Evolutionary conservation across 2,888 invertebrate genomes (phyloP).

Genomic region (Zhuqinia jingwanae): DNA sequence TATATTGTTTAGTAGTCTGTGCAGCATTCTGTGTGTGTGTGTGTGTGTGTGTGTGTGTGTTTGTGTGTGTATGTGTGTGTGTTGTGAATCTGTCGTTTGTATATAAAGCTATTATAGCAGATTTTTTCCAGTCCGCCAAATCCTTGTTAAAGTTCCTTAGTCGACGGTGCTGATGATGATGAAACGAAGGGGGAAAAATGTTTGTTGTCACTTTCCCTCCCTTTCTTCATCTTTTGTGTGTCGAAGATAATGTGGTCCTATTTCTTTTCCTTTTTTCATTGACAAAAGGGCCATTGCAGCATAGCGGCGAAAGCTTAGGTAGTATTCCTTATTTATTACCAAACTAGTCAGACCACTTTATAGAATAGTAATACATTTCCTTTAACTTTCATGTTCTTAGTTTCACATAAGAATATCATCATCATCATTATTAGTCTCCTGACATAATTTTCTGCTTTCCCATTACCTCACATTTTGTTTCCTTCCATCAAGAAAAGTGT

Average conservation of each 20-base stretch:
- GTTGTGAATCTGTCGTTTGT: no score
- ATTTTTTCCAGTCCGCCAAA: slow-evolving; percentile 69
- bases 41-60: not conserved
- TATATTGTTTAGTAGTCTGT: slow-evolving; percentile 19
- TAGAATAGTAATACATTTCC: slow-evolving; percentile 15
- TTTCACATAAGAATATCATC: no score
- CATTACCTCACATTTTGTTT: not conserved
- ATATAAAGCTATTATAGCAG: slow-evolving; percentile 30
- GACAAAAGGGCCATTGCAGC: not conserved
- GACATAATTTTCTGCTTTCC: not conserved
- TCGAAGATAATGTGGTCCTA: slow-evolving; percentile 54
- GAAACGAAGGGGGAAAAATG: slow-evolving; percentile 42
- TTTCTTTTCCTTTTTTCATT: slow-evolving; percentile 8
- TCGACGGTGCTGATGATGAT: no score
- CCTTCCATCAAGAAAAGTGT: not conserved
- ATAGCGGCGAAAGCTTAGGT: not conserved
- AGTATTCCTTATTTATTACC: no score
- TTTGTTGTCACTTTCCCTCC: slow-evolving; percentile 70
- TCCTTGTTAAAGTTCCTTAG: slow-evolving; percentile 59
- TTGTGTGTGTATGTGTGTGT: slow-evolving; percentile 25
- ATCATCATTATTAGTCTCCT: not conserved
- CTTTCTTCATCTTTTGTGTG: slow-evolving; percentile 63
- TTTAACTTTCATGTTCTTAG: slow-evolving; percentile 47
- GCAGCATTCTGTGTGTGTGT: slow-evolving; percentile 42
- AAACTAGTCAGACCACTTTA: slow-evolving; percentile 3